phyloP scores from a whole-genome alignment of 1,140 invertebrate species.

The Rhagoletis zephyria region DNA sequence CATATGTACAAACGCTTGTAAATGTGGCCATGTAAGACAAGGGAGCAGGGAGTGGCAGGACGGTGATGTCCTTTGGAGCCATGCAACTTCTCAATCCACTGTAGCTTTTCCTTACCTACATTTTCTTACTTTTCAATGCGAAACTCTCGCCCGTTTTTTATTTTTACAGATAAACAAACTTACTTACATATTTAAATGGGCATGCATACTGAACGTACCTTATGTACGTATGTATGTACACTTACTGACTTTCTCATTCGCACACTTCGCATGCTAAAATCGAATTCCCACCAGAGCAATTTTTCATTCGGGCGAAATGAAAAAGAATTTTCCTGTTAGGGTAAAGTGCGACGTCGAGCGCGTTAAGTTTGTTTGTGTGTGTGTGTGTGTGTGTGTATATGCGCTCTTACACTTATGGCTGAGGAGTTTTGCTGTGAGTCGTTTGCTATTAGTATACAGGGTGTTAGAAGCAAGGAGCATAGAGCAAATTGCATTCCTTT shows the following conservation, averaged over 20 bases:
- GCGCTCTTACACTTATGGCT: neutral
- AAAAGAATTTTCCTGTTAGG: conserved; percentile 35
- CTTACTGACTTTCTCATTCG: conserved; percentile 55
- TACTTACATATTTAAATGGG: neutral
- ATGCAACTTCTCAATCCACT: neutral
- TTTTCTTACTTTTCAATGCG: conserved; percentile 32
- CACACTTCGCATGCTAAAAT: conserved; percentile 73
- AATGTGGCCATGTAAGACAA: neutral
- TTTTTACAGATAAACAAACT: neutral
- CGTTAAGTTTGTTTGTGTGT: neutral
- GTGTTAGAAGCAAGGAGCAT: conserved; percentile 59
- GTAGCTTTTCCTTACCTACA: neutral
- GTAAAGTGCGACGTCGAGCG: neutral
- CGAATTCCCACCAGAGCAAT: conserved; percentile 72
- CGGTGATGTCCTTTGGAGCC: conserved; percentile 24
- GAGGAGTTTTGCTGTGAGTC: neutral
- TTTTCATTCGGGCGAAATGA: conserved; percentile 67
- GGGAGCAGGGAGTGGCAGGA: neutral
- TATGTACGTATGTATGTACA: neutral
- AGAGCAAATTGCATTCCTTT: neutral
- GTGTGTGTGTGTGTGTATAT: neutral
- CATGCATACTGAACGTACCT: no score
- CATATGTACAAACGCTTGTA: neutral
- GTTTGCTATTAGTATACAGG: conserved; percentile 46
- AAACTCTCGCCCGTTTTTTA: neutral